Evolutionary conservation across 2,797 vertebrate species (phyloP).

Genomic region (Calcarius lapponicus): DNA sequence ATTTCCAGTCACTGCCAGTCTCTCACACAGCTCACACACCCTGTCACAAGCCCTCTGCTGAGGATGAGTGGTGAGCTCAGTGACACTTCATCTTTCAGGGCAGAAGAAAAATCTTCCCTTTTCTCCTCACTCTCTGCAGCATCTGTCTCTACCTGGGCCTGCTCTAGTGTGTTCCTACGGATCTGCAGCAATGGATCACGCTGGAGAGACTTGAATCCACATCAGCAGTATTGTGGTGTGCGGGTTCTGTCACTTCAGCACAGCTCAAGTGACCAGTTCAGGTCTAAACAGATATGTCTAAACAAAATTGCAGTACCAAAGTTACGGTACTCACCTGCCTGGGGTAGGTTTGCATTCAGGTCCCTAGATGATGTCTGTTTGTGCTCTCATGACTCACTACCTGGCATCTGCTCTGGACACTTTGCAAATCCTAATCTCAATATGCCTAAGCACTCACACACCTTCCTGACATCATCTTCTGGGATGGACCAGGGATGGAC

Average conservation of each 20-base stretch:
- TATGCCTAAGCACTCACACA: neutral
- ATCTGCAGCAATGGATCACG: neutral
- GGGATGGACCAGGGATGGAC: neutral
- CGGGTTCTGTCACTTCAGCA: neutral
- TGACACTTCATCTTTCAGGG: neutral
- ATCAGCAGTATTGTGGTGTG: neutral
- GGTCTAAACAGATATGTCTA: neutral
- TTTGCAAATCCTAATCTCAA: neutral
- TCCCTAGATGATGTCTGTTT: neutral
- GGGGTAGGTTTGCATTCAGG: neutral
- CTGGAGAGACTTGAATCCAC: neutral
- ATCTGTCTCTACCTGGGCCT: neutral
- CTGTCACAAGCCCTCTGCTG: rapidly evolving
- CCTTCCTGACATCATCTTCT: neutral
- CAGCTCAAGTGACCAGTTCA: neutral
- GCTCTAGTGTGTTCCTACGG: rapidly evolving
- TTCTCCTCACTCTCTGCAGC: neutral
- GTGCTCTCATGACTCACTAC: neutral
- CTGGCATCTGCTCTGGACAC: neutral
- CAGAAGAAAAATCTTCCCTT: neutral
- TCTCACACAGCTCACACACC: rapidly evolving
- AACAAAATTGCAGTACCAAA: neutral
- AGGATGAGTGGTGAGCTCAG: neutral
- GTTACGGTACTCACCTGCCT: neutral
- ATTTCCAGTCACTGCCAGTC: neutral